A percentile compares a stretch with the other conserved stretches of the same genome.
Evolutionary conservation across 2,113 vertebrate genomes (phyloP).

Genomic region (Mellivora capensis): DNA sequence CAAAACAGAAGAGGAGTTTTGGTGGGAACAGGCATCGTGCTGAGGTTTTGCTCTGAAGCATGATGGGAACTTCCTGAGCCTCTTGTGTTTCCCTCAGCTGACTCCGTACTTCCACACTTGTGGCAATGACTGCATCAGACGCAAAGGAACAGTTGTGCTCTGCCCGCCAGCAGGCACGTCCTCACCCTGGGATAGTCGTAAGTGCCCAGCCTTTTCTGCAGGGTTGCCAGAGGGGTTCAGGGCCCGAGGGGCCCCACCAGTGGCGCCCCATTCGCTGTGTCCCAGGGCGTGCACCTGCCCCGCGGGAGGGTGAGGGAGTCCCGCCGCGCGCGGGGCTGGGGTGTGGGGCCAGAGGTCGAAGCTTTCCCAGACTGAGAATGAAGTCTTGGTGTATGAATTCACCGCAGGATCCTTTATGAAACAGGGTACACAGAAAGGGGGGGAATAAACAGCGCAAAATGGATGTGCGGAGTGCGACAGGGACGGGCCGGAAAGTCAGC

Average conservation of each 20-base stretch:
- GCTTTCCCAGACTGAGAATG: neutral
- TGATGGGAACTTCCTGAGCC: neutral
- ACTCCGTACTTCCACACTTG: slow-evolving; percentile 62
- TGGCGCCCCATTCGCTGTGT: neutral
- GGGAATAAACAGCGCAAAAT: neutral
- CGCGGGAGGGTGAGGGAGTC: too few species aligned
- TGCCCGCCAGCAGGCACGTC: neutral
- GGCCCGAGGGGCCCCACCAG: neutral
- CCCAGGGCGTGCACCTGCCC: neutral
- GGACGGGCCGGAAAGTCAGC: neutral
- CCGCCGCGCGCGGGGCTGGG: neutral
- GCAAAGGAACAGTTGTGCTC: neutral
- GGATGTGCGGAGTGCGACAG: neutral
- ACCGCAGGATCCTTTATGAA: neutral
- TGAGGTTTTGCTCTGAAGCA: neutral
- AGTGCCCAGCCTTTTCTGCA: neutral
- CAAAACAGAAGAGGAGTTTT: neutral
- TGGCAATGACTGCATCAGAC: slow-evolving; percentile 59
- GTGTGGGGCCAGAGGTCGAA: neutral
- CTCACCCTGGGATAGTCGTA: neutral
- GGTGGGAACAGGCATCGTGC: neutral
- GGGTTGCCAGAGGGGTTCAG: neutral
- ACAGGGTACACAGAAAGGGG: neutral
- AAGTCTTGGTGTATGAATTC: neutral
- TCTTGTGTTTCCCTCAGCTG: slow-evolving; percentile 22